A percentile compares a stretch with the other conserved stretches of the same genome.
Conservation (phyloP, 2,888 invertebrate species). For the Pyralis farinalis region DNA sequence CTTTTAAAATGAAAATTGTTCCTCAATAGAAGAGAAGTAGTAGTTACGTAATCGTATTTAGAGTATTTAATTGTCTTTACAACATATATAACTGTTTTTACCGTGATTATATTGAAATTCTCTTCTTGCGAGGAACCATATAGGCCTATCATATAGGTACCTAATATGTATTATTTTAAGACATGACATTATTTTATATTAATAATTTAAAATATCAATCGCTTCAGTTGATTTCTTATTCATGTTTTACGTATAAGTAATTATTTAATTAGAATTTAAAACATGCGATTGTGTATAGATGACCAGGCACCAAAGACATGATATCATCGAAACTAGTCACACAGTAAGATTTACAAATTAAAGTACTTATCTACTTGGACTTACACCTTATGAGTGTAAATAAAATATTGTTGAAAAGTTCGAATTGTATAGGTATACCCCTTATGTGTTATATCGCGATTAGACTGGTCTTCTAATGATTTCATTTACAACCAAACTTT, state of each 20-base stretch:
- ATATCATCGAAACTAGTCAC: constrained; percentile 58
- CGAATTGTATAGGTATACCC: constrained; percentile 18
- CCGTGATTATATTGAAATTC: constrained; percentile 23
- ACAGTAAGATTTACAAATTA: constrained; percentile 28
- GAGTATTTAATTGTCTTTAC: constrained; percentile 14
- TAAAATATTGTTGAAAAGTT: constrained; percentile 34
- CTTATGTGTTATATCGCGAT: constrained; percentile 1
- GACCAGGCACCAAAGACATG: constrained; percentile 26
- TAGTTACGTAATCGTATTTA: constrained; percentile 14
- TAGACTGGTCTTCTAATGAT: not conserved
- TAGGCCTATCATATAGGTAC: constrained; percentile 60
- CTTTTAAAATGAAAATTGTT: constrained; percentile 58
- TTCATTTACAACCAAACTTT: no score
- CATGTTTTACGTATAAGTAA: not conserved
- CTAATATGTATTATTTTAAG: constrained; percentile 41
- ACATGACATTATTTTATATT: constrained; percentile 31
- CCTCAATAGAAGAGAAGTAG: constrained; percentile 45
- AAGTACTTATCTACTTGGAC: constrained; percentile 23
- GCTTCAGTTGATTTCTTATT: not conserved
- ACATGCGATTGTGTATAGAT: constrained; percentile 13
- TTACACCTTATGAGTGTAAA: no score
- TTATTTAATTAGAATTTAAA: constrained; percentile 1
- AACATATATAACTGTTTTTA: constrained; percentile 13
- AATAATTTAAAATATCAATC: not conserved
- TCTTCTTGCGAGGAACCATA: constrained; percentile 50